Conservation (phyloP, 2,888 invertebrate species). For the Agrotis exclamationis region DNA sequence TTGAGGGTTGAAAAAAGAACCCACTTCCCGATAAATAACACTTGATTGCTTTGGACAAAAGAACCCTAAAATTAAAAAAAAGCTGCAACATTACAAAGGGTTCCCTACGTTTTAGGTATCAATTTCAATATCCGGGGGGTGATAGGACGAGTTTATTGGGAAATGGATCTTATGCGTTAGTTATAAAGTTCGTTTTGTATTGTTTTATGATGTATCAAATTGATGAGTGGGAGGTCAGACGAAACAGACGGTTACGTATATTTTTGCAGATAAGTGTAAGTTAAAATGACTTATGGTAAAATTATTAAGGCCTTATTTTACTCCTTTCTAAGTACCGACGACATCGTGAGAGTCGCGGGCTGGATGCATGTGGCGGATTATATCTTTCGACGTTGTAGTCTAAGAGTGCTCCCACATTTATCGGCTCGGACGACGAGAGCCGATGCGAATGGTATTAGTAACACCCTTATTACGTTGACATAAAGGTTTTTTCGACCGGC, state of each 20-base stretch:
- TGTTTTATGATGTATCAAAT: neutral
- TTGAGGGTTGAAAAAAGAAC: constrained; percentile 23
- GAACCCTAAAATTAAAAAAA: constrained; percentile 44
- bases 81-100: constrained; percentile 54
- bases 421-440: no score
- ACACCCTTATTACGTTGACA: no score
- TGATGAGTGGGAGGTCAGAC: constrained; percentile 50
- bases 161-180: neutral
- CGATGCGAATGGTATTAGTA: no score
- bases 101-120: constrained; percentile 55
- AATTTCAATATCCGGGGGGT: constrained; percentile 60
- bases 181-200: constrained; percentile 21
- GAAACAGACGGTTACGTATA: constrained; percentile 37
- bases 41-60: constrained; percentile 44
- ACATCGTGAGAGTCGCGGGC: no score
- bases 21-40: constrained; percentile 48
- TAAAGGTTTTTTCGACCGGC: no score
- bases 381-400: no score
- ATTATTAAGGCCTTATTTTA: constrained; percentile 1
- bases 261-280: constrained; percentile 44
- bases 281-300: constrained; percentile 31
- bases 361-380: no score
- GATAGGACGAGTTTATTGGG: constrained; percentile 7
- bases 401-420: no score
- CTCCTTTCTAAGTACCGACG: no score